These are phyloP conservation scores for Gonioctena quinquepunctata DNA, from an alignment of 1,140 invertebrate genomes.

Conservation along the genomic window DNA sequence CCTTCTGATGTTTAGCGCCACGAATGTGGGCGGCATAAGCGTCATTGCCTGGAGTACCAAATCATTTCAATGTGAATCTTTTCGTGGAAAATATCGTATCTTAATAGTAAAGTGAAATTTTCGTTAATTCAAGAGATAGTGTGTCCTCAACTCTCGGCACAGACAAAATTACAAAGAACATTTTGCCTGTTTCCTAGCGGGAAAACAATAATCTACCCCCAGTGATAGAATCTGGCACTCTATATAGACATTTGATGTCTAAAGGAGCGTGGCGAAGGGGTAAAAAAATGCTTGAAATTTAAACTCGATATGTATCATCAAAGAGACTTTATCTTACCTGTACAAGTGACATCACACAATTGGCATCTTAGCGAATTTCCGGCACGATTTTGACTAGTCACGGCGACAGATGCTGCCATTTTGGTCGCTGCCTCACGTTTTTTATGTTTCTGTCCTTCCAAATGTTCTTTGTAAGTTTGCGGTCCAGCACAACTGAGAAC, in stretches of 20 bases:
- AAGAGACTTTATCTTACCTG: conserved; percentile 58
- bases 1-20: conserved; percentile 97
- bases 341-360: conserved; percentile 97
- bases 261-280: not conserved
- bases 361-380: conserved; percentile 81
- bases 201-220: not conserved
- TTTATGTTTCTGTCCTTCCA: conserved; percentile 98
- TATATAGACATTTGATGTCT: not conserved
- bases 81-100: too few species aligned
- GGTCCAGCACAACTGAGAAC: conserved; percentile 53
- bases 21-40: conserved; percentile 97
- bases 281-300: too few species aligned
- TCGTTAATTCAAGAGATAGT: not conserved
- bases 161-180: not conserved
- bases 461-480: conserved; percentile 93
- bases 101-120: too few species aligned
- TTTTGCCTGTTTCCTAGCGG: not conserved
- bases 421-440: conserved; percentile 94
- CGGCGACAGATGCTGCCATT: conserved; percentile 63
- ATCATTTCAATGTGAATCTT: too few species aligned
- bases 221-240: not conserved
- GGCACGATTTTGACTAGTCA: conserved; percentile 62
- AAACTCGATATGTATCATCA: too few species aligned
- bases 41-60: conserved; percentile 84
- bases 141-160: not conserved